A percentile compares a stretch with the other conserved stretches of the same genome.
These are phyloP conservation scores for Sebastes schlegelii DNA, from an alignment of 2,113 vertebrate species.

Conservation along the genomic window DNA sequence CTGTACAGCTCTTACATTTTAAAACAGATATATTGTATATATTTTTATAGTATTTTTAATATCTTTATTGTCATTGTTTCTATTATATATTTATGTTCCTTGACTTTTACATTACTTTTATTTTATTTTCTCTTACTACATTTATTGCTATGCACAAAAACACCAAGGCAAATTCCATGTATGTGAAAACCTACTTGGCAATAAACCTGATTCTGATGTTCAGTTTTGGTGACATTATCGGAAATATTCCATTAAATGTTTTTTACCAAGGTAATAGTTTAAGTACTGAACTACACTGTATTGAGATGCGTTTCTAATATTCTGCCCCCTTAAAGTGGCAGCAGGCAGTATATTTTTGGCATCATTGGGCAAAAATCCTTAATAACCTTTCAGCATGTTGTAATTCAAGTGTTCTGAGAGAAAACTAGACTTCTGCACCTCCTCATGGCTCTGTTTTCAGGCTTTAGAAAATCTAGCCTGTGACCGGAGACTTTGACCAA, in stretches of 20 bases:
- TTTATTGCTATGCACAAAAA: not conserved
- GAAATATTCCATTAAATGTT: not conserved
- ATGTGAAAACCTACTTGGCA: not conserved
- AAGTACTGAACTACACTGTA: not conserved
- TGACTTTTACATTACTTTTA: not conserved
- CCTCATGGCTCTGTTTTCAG: too few relatives aligned
- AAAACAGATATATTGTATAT: not conserved
- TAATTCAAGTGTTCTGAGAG: too few relatives aligned
- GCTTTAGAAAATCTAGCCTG: too few relatives aligned
- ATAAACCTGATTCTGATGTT: not conserved
- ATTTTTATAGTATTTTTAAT: not conserved
- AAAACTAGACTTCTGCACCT: too few relatives aligned
- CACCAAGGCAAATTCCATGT: not conserved
- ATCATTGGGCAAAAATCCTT: too few relatives aligned
- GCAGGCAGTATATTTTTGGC: too few relatives aligned
- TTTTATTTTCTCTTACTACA: not conserved
- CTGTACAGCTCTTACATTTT: not conserved
- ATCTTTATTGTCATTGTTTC: not conserved
- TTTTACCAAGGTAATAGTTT: not conserved
- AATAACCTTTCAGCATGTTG: too few relatives aligned
- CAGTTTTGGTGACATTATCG: too few relatives aligned
- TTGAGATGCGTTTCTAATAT: not conserved
- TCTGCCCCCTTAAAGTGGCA: not conserved
- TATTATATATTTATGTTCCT: not conserved
- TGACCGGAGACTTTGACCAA: too few relatives aligned